Base-by-base conservation (phyloP, 2,113 vertebrate genomes). In the Aleadryas rufinucha region DNA sequence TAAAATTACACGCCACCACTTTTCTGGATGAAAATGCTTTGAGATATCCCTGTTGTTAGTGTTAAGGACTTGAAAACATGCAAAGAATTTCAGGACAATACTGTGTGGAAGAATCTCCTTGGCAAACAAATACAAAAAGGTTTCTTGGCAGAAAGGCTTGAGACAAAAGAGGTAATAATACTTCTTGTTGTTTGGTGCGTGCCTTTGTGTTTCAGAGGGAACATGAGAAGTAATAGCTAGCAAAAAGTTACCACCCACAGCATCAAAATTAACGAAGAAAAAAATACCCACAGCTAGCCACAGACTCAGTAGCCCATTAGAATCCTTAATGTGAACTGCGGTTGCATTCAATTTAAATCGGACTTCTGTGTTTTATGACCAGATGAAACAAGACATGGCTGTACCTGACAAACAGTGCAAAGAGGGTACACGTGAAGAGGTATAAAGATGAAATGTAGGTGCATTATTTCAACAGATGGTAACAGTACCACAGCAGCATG, bases 391-490 rank as follows among this genome's bases (percentile, higher is more conserved):
- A 95, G 63, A 95, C 53, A 50, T 27, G 83, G 88, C 76, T 87
- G 59, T 84, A 92, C 82, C 82, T 89, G 59, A 89, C 92, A 95
- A 90, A 95, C 92, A 41, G 41, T 39, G 82, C 89, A 64, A 82
- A 74, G 63, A 68, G 16, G 76, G 56, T 85, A 57, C 91, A 95
- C 1, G n/a, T 50, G 82, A 94, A 97, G 97, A 97, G 93, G 97
- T 91, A 92, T 23, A 92, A 97, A 97, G 97, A 98, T 91, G 91
- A 96, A 97, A 97, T 84, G 96, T 93, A 95, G 94, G 92, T 24
- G 87, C 82, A 64, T 97, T 94, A 85, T 96, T 98, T 97, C 97
- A 98, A 96, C 98, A 98, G 98, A 98, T 98, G 98, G 98, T 95
- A 97, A 97, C 95, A 97, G 95, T 79, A 78, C 91, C 93, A 84